Base-by-base conservation (phyloP, 2,797 vertebrate genomes). In the Miichthys miiuy region DNA sequence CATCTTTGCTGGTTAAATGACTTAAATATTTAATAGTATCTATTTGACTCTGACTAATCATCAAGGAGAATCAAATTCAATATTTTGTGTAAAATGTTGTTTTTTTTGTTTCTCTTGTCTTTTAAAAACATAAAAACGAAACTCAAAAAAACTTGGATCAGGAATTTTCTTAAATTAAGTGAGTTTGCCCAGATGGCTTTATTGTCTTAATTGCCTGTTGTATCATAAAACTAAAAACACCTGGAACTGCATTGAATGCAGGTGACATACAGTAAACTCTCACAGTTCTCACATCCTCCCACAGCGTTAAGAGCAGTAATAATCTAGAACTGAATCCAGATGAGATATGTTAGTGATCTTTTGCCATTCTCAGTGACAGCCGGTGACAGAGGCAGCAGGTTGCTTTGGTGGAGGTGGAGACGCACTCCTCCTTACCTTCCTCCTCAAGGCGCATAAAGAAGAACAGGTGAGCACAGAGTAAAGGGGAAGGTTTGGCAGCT, bases 401-500 rank as follows among this genome's bases (percentile, higher is more conserved):
- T 64, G 79, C 80, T 81, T 38, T 50, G 61, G 69, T 48, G 82
- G 66, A 71, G 77, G 81, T 55, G 86, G 76, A 81, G 84, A 82
- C 44, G 11, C 79, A 72, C 79, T 58, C 68, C 71, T 79, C 79
- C 58, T 70, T 48, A 71, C 27, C 64, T 81, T 63, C 42, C 72
- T 60, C 74, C 68, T 75, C 69, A 57, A 72, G 75, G 38, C 4
- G n/a, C 2, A 18, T n/a, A 80, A 74, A 72, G 71, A 75, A 80
- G 69, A 83, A 76, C 84, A 92, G 90, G 89, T 92, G 89, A 88
- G 86, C 77, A 20, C 57, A 69, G 79, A 74, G 75, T 77, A 72
- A 75, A 69, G 70, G 73, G 74, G 75, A 56, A 81, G 75, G 82
- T 89, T 92, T 92, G 92, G 89, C 88, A 90, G 87, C 87, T 90